A percentile compares a stretch with the other conserved stretches of the same genome.
phyloP scores from a whole-genome alignment of 1,140 invertebrate species.

The Lepidurus arcticus region DNA sequence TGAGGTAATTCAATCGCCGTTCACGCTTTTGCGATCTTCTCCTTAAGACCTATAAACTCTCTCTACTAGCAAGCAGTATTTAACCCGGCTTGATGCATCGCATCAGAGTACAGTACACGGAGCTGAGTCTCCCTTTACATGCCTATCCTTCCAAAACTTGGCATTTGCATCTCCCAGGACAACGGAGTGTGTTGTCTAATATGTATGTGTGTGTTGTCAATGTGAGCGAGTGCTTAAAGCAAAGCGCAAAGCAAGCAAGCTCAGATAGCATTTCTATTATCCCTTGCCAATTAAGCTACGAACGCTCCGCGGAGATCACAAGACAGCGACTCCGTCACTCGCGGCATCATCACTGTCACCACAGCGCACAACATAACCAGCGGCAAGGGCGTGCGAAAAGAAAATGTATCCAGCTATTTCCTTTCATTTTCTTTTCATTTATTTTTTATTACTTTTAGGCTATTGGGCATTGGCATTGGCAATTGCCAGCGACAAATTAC shows the following conservation, averaged over 20 bases:
- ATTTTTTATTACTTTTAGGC: not conserved
- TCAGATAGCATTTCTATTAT: not conserved
- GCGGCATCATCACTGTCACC: too few relatives aligned
- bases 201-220: too few relatives aligned
- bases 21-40: not conserved
- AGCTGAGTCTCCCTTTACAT: not conserved
- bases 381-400: too few relatives aligned
- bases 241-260: not conserved
- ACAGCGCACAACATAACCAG: too few relatives aligned
- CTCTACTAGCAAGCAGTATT: not conserved
- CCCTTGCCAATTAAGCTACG: not conserved
- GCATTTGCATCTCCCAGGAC: conserved; percentile 3
- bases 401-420: not conserved
- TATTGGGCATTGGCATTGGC: not conserved
- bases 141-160: not conserved
- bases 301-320: not conserved
- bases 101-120: not conserved
- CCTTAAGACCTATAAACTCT: not conserved
- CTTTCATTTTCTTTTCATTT: not conserved
- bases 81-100: not conserved
- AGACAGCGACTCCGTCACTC: not conserved
- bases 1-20: not conserved
- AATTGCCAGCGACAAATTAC: not conserved
- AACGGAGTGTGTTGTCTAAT: not conserved
- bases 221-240: too few relatives aligned